Evolutionary conservation across 2,888 invertebrate genomes (phyloP), one percentile per base, ranked within the genome.

Genomic region (Onchidella celtica): DNA sequence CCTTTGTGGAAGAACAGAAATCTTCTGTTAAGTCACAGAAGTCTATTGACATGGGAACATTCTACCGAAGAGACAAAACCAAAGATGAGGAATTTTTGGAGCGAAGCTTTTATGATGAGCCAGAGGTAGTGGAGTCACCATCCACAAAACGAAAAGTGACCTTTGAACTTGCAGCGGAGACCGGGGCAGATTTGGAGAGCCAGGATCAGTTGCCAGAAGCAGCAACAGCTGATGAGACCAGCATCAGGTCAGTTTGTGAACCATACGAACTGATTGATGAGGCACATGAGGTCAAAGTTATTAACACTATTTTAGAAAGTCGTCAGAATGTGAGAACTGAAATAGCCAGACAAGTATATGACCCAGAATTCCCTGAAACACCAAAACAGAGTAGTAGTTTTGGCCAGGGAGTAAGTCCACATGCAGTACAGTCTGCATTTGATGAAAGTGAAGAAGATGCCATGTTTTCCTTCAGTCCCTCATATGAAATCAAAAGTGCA

Each of bases 241-340:
- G 40, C 0, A 34, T 55, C 72, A 27, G 63, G 73, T 27, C 36
- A 36, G 38, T 79, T 14, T 68, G 68, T 82, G 92, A 92, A 83
- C 92, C 92, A 29, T 90, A 93, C 87, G 90, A 92, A 24, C 84
- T 87, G 55, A 92, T 92, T 47, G 82, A 87, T 61, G 87, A 89
- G 61, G 86, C 89, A 14, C 90, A 92, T 85, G 89, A 90, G 75
- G 88, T 89, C 73, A 87, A 87, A 75, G 92, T 92, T 21, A 89
- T 92, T 65, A 87, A 89, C 32, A 89, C 88, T 29, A 89, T 92
- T 61, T 66, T 82, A 27, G 85, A 87, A 72, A 85, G 78, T 27
- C 84, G 90, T 72, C 85, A 87, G 61, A 78, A 83, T 34, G 83
- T 84, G 47, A 85, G 85, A 55, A 87, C 86, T 81, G 89, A 88